These are phyloP conservation scores for Chaetodon trifasciatus DNA, from an alignment of 2,797 vertebrate genomes.

Conservation along the genomic window DNA sequence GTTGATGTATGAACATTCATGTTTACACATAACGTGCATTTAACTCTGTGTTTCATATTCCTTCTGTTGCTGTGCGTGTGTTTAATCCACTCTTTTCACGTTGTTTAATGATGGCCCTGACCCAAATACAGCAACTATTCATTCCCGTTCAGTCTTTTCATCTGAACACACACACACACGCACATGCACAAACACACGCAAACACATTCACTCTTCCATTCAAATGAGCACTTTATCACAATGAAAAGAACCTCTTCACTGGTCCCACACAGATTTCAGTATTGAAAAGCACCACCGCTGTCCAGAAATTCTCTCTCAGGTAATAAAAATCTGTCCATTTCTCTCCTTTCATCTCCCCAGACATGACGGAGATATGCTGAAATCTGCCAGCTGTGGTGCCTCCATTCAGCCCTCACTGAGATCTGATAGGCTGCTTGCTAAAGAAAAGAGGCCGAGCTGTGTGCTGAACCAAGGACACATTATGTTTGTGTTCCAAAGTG, in stretches of 20 bases:
- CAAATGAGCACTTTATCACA: conserved; percentile 72
- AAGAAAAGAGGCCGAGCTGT: conserved; percentile 20
- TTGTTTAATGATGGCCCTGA: conserved; percentile 72
- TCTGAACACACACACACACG: conserved; percentile 31
- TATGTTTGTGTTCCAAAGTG: conserved; percentile 33
- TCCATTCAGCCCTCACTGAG: conserved; percentile 37
- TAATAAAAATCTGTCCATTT: conserved; percentile 54
- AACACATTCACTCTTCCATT: conserved; percentile 64
- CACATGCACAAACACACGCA: conserved; percentile 21
- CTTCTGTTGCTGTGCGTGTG: conserved; percentile 8
- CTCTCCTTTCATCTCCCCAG: conserved; percentile 46
- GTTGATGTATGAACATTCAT: conserved; percentile 23
- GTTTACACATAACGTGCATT: conserved; percentile 34
- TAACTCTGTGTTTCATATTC: conserved; percentile 33
- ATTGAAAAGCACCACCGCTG: conserved; percentile 50
- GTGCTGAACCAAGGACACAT: conserved; percentile 26
- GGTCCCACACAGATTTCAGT: conserved; percentile 63
- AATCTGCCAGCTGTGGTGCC: conserved; percentile 45
- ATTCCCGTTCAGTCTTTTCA: conserved; percentile 62
- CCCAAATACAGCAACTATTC: conserved; percentile 78
- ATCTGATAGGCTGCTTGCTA: conserved; percentile 36
- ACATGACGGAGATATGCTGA: conserved; percentile 50
- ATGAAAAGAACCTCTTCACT: conserved; percentile 73
- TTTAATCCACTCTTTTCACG: conserved; percentile 52
- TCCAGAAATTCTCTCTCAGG: conserved; percentile 57